phyloP scores from a whole-genome alignment of 2,888 invertebrate species.

The Limenitis camilla region DNA sequence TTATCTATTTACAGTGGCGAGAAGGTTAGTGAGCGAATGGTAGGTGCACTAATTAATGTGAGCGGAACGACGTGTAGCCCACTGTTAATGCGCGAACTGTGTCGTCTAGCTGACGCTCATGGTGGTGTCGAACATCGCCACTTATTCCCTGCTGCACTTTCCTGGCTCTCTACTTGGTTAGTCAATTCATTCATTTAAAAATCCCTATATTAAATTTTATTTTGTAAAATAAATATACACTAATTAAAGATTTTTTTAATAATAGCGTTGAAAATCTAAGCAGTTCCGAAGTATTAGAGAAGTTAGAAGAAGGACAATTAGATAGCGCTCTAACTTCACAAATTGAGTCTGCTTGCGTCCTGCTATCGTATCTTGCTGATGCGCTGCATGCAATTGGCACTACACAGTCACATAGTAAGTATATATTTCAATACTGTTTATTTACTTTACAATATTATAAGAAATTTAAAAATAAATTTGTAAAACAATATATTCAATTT shows the following conservation, averaged over 20 bases:
- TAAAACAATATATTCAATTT: not conserved
- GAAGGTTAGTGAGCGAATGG: constrained; percentile 57
- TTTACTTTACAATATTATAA: not conserved
- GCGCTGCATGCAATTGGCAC: constrained; percentile 64
- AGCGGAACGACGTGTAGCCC: constrained; percentile 60
- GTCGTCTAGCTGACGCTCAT: constrained; percentile 86
- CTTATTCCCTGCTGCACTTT: constrained; percentile 84
- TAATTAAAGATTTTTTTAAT: constrained; percentile 1
- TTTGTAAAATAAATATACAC: not conserved
- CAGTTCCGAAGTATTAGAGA: constrained; percentile 56
- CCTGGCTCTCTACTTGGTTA: constrained; percentile 86
- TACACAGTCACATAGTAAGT: constrained; percentile 55
- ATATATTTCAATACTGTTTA: not conserved
- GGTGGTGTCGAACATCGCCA: constrained; percentile 85
- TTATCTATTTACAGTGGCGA: constrained; percentile 25
- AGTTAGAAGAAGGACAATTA: constrained; percentile 60
- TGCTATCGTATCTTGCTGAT: constrained; percentile 90
- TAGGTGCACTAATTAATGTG: constrained; percentile 55
- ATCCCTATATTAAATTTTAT: not conserved
- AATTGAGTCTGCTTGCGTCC: constrained; percentile 86
- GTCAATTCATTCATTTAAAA: constrained; percentile 5
- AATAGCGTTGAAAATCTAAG: constrained; percentile 59
- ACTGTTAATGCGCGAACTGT: constrained; percentile 60
- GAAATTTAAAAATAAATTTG: not conserved
- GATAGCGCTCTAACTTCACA: constrained; percentile 63